Conservation (phyloP, 2,113 vertebrate species). For the Orcinus orca region DNA sequence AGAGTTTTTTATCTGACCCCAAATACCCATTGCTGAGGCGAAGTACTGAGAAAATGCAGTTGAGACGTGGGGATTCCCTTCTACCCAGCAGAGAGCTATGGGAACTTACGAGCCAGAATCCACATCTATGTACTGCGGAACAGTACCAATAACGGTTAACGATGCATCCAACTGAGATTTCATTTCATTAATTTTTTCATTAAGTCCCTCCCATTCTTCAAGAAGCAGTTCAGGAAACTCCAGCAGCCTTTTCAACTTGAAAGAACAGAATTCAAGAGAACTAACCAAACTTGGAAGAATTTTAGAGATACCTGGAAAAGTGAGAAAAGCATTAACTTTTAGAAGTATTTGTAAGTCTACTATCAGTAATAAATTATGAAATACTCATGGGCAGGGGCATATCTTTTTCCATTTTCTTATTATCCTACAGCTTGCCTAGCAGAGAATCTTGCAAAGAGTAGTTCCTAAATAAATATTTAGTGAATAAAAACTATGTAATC, state of each 20-base stretch:
- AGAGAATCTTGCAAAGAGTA: neutral
- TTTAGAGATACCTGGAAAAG: slow-evolving; percentile 69
- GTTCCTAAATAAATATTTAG: neutral
- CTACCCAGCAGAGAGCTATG: neutral
- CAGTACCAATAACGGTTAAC: slow-evolving; percentile 57
- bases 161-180: slow-evolving; percentile 74
- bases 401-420: neutral
- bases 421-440: neutral
- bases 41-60: neutral
- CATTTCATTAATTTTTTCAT: slow-evolving; percentile 76
- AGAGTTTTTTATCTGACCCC: neutral
- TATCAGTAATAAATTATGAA: slow-evolving; percentile 31
- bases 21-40: neutral
- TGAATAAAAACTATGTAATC: neutral
- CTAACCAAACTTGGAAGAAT: slow-evolving; percentile 78
- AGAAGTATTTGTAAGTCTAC: neutral
- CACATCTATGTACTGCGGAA: slow-evolving; percentile 59
- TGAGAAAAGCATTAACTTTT: slow-evolving; percentile 20
- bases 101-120: slow-evolving; percentile 74
- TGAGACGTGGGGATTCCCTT: neutral
- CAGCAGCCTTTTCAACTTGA: slow-evolving; percentile 71
- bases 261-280: slow-evolving; percentile 82
- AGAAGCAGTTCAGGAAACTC: neutral
- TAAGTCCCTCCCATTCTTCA: slow-evolving; percentile 81
- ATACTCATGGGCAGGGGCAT: neutral